Conservation (phyloP, 2,888 invertebrate species). For the Mesochorus sp. region DNA sequence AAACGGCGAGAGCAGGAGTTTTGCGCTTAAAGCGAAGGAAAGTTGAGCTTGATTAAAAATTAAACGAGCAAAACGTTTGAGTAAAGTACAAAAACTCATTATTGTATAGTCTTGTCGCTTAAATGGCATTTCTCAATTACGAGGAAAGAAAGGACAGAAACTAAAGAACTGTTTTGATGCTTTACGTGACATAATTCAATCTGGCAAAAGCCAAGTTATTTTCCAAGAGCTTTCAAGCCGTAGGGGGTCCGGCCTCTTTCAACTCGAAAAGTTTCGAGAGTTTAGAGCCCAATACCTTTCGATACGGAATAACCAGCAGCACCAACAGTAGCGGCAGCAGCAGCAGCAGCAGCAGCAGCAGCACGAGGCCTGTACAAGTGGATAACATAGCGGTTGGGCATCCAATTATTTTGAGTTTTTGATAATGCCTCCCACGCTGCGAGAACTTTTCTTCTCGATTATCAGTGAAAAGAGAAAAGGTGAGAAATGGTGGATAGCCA, state of each 20-base stretch:
- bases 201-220: not conserved
- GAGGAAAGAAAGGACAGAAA: not conserved
- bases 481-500: not conserved
- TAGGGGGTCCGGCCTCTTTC: no score
- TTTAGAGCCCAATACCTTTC: not conserved
- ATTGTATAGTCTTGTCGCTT: not conserved
- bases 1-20: not conserved
- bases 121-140: not conserved
- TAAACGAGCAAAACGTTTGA: not conserved
- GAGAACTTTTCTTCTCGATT: not conserved
- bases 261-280: not conserved
- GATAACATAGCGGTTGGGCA: conserved; percentile 9
- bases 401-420: conserved; percentile 52
- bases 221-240: not conserved
- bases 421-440: not conserved
- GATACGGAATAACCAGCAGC: not conserved
- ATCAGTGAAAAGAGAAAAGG: conserved; percentile 7
- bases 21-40: not conserved
- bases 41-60: not conserved
- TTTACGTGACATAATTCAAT: not conserved
- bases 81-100: not conserved
- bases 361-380: no score
- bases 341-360: no score
- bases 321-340: no score
- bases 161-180: not conserved